Base-by-base conservation (phyloP, 2,797 vertebrate genomes). In the Scleropages formosus region DNA sequence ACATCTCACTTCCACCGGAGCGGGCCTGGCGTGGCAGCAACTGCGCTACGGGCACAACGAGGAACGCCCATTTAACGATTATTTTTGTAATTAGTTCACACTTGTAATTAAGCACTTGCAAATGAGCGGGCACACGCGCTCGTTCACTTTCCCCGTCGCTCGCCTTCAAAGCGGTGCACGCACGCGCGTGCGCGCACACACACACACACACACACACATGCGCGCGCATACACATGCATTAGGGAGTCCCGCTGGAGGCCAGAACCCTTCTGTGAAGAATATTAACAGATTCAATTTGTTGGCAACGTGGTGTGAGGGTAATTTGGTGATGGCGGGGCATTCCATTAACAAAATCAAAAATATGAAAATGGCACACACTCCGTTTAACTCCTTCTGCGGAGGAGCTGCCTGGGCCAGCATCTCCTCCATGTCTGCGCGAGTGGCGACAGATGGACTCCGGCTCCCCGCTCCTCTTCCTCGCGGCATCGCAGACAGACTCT, bases 261-360 rank as follows among this genome's bases (percentile, higher is more conserved):
- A 12, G 46, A 63, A 20, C 64, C 73, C 72, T 69, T 61, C 39
- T 72, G 81, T 78, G 87, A 88, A 83, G 81, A 80, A 82, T 81
- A 85, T 88, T 84, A 82, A 82, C 80, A 81, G 83, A 86, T 89
- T 87, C 70, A 79, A 81, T 89, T 85, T 72, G 79, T 77, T 83
- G 78, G 75, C 73, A 75, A 75, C 81, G 78, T 81, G 76, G 76
- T 79, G 82, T 85, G 16, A 47, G 74, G 83, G 73, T 87, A 87
- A 89, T 89, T 87, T 83, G 77, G 80, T 80, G 83, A 87, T 89
- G 84, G 81, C 78, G 77, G 78, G 59, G 77, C 74, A 78, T 84
- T 87, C 80, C 83, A 89, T 90, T 90, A 86, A 84, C 84, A 82
- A 82, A 88, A 85, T 89, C 81, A 85, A 77, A 85, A 87, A 86